phyloP scores from a whole-genome alignment of 2,797 vertebrate genomes.

The Brachyrhaphis roseni region DNA sequence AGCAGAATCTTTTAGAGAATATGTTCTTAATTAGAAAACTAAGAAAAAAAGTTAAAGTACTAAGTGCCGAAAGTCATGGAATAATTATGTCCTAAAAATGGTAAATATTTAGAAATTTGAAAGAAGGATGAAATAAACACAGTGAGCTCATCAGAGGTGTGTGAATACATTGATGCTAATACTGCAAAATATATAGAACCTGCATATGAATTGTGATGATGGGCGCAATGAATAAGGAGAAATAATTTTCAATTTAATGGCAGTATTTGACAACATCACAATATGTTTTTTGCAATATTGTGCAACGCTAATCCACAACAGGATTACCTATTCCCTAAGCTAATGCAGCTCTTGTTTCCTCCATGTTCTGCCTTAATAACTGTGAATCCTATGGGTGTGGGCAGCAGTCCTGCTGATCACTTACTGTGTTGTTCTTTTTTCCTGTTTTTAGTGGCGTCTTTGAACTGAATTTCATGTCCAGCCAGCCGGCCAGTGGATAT shows the following conservation, averaged over 20 bases:
- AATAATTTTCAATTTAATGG: neutral
- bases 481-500: constrained; percentile 92
- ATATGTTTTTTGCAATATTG: neutral
- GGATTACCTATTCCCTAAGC: neutral
- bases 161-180: neutral
- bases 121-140: neutral
- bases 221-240: neutral
- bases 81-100: neutral
- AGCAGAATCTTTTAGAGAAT: neutral
- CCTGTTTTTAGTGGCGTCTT: constrained; percentile 84
- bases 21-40: neutral
- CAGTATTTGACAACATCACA: neutral
- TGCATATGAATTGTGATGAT: neutral
- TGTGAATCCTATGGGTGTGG: neutral
- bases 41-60: neutral
- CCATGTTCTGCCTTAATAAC: neutral
- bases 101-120: neutral
- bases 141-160: neutral
- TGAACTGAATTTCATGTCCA: constrained; percentile 94
- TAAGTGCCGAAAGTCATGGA: neutral
- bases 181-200: neutral
- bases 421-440: constrained; percentile 7
- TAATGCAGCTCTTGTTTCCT: neutral
- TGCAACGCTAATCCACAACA: no score
- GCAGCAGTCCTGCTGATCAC: neutral